Evolutionary conservation across 35 echinoderm and acorn worm species (phyloP).

Genomic region (Amphiura filiformis): DNA sequence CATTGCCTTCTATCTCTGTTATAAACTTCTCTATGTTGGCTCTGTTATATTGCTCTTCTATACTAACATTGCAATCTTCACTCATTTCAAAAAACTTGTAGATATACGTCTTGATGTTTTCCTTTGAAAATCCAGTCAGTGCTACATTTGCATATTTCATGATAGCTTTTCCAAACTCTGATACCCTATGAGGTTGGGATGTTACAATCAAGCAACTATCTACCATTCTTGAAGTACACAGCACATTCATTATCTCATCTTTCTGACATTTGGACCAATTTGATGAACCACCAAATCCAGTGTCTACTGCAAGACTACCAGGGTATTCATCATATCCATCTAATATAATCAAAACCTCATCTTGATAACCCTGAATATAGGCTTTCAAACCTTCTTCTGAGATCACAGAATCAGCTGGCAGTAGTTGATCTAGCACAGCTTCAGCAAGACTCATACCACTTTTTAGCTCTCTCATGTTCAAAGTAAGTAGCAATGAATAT

Average conservation of each 20-base stretch:
- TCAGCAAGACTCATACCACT: not conserved
- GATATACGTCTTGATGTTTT: not conserved
- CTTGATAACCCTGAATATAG: not conserved
- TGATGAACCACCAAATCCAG: no score
- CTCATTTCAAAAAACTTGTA: not conserved
- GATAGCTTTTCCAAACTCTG: not conserved
- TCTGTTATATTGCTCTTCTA: not conserved
- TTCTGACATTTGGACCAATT: not conserved
- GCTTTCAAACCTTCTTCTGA: not conserved
- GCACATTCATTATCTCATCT: not conserved
- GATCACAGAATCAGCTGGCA: not conserved
- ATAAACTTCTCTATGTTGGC: not conserved
- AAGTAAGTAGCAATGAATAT: not conserved
- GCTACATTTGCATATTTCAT: not conserved
- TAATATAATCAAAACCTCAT: not conserved
- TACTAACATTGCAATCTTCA: not conserved
- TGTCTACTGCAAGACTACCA: no score
- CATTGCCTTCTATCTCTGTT: not conserved
- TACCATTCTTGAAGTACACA: not conserved
- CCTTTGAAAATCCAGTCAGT: not conserved
- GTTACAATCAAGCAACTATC: not conserved
- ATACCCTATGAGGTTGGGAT: not conserved
- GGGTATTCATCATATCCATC: not conserved
- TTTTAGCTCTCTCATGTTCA: slow-evolving; percentile 5
- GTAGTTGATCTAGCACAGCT: not conserved